A percentile compares a stretch with the other conserved stretches of the same genome.
These are phyloP conservation scores for Diuraphis noxia DNA, from an alignment of 1,140 invertebrate genomes.

Conservation along the genomic window DNA sequence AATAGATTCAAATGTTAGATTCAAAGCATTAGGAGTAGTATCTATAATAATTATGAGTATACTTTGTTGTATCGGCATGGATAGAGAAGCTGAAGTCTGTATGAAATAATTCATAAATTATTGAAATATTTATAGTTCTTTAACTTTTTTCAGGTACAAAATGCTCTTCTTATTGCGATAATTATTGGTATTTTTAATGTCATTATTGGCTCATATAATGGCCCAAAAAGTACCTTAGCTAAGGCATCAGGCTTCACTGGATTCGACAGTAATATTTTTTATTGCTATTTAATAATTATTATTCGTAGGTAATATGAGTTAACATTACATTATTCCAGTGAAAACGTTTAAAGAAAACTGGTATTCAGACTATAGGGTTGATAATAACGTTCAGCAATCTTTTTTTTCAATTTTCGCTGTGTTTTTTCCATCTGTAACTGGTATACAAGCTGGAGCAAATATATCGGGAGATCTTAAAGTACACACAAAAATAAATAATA, in stretches of 20 bases:
- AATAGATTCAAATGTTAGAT: constrained; percentile 75
- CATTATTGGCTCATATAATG: background rate
- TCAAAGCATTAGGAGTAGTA: constrained; percentile 73
- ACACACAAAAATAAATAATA: background rate
- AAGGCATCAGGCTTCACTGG: constrained; percentile 82
- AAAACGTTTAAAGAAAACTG: constrained; percentile 75
- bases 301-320: background rate
- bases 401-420: constrained; percentile 94
- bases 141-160: constrained; percentile 40
- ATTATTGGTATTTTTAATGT: constrained; percentile 40
- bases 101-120: background rate
- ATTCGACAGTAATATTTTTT: constrained; percentile 70
- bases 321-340: constrained; percentile 61
- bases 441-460: constrained; percentile 96
- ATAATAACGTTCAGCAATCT: constrained; percentile 71
- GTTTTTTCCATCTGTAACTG: constrained; percentile 95
- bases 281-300: constrained; percentile 55
- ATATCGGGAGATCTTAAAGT: constrained; percentile 95
- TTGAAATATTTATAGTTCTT: background rate
- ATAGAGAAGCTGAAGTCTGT: constrained; percentile 81
- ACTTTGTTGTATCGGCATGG: constrained; percentile 87
- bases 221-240: background rate
- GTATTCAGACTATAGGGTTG: constrained; percentile 72
- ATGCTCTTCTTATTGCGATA: constrained; percentile 16
- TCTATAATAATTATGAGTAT: constrained; percentile 76